Evolutionary conservation across 2,888 invertebrate genomes (phyloP).

Genomic region (Coenonympha glycerion): DNA sequence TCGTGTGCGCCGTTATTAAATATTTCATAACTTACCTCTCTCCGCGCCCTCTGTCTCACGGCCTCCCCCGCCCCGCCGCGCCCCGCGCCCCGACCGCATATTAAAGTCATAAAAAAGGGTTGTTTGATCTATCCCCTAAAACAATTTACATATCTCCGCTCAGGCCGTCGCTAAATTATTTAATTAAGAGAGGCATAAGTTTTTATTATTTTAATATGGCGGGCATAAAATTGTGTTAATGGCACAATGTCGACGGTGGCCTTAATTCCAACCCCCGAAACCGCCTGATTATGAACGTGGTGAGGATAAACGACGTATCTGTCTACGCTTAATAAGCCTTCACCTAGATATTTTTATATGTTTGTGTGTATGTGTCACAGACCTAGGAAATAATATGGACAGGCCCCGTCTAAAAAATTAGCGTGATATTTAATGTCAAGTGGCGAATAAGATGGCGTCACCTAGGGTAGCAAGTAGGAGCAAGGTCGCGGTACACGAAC

Average conservation of each 20-base stretch:
- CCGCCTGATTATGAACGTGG: slow-evolving; percentile 55
- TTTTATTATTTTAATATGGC: slow-evolving; percentile 78
- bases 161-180: slow-evolving; percentile 75
- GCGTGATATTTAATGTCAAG: too few species aligned
- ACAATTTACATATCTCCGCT: slow-evolving; percentile 77
- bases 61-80: slow-evolving; percentile 42
- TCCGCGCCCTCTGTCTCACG: slow-evolving; percentile 44
- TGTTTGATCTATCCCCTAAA: slow-evolving; percentile 78
- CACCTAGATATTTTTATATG: slow-evolving; percentile 17
- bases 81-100: slow-evolving; percentile 69
- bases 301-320: slow-evolving; percentile 39
- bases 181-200: slow-evolving; percentile 78
- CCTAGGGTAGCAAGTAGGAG: too few species aligned
- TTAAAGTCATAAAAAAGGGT: slow-evolving; percentile 78
- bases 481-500: too few species aligned
- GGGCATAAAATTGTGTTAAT: slow-evolving; percentile 75
- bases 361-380: too few species aligned
- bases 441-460: too few species aligned
- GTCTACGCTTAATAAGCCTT: not conserved
- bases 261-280: slow-evolving; percentile 56
- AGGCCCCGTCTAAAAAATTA: too few species aligned
- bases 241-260: slow-evolving; percentile 59
- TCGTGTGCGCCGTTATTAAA: slow-evolving; percentile 77
- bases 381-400: too few species aligned
- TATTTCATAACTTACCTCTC: slow-evolving; percentile 75